Percentiles rank a stretch among this genome's conserved stretches.
These are phyloP conservation scores for Tipula lateralis DNA, from an alignment of 2,888 invertebrate genomes.

Conservation along the genomic window DNA sequence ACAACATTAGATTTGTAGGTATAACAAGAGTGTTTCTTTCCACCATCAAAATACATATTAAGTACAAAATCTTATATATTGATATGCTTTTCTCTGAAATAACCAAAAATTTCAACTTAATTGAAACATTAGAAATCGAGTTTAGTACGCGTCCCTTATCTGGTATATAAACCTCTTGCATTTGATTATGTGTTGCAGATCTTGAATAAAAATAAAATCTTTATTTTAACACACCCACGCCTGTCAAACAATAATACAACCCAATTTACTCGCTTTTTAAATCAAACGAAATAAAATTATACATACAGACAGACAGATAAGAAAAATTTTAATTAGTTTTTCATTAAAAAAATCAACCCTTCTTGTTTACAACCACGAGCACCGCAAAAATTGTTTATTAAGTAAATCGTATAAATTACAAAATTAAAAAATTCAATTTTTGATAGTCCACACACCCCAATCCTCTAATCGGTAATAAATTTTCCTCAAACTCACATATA, in stretches of 20 bases:
- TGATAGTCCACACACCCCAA: not conserved
- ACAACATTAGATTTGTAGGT: not conserved
- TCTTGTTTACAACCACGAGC: not conserved
- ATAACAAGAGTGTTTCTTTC: not conserved
- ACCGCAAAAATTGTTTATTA: not conserved
- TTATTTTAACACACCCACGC: not conserved
- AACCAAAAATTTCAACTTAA: no score
- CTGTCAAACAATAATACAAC: not conserved
- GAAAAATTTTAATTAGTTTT: not conserved
- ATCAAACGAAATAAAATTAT: not conserved
- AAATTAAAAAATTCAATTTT: slow-evolving; percentile 20
- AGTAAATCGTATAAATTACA: not conserved
- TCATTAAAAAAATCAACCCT: not conserved
- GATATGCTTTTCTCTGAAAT: no score
- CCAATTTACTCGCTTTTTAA: not conserved
- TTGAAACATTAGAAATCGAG: no score
- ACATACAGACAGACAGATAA: not conserved
- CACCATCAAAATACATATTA: no score
- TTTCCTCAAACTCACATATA: no score
- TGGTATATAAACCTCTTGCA: no score
- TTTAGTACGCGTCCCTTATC: no score
- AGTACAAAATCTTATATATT: no score
- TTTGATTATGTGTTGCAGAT: no score
- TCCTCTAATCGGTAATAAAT: not conserved
- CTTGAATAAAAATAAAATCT: no score